Percentiles rank a stretch among this genome's conserved stretches.
Conservation (phyloP, 2,888 invertebrate genomes). For the Venustoraphidia nigricollis region DNA sequence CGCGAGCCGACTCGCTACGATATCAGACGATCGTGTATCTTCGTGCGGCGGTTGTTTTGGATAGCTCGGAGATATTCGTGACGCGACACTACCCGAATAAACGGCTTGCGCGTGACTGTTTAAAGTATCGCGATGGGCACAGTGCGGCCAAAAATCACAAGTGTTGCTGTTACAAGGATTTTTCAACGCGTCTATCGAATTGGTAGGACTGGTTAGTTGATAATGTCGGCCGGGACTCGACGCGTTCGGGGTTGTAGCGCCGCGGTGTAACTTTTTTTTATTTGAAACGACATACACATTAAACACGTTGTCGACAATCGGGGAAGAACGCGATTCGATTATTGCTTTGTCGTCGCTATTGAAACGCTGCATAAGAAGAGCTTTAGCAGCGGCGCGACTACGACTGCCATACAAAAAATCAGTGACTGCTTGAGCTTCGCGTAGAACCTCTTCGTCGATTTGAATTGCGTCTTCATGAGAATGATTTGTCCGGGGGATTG, state of each 20-base stretch:
- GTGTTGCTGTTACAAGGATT: conserved; percentile 34
- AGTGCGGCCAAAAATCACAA: conserved; percentile 48
- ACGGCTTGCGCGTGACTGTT: conserved; percentile 17
- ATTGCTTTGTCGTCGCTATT: conserved; percentile 17
- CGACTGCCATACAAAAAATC: conserved; percentile 38
- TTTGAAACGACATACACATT: conserved; percentile 24
- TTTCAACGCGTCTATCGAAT: conserved; percentile 12
- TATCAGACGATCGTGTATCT: background rate
- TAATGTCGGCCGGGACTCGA: conserved; percentile 15
- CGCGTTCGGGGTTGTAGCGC: conserved; percentile 30
- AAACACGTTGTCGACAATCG: conserved; percentile 20
- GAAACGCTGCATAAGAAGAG: conserved; percentile 27
- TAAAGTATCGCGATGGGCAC: conserved; percentile 30
- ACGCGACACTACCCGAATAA: conserved; percentile 21
- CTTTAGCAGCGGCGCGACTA: conserved; percentile 34
- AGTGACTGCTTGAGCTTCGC: conserved; percentile 38
- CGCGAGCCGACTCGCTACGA: background rate
- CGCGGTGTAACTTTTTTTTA: conserved; percentile 26
- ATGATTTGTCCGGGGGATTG: conserved; percentile 4
- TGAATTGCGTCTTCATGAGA: conserved; percentile 13
- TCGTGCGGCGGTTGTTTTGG: conserved; percentile 30
- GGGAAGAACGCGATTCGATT: conserved; percentile 12
- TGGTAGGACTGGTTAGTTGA: conserved; percentile 12
- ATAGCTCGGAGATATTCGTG: conserved; percentile 35
- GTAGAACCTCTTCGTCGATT: conserved; percentile 31